These are phyloP conservation scores for Pachyseris speciosa DNA, from an alignment of 64 coral and sea anemone genomes.

Conservation along the genomic window DNA sequence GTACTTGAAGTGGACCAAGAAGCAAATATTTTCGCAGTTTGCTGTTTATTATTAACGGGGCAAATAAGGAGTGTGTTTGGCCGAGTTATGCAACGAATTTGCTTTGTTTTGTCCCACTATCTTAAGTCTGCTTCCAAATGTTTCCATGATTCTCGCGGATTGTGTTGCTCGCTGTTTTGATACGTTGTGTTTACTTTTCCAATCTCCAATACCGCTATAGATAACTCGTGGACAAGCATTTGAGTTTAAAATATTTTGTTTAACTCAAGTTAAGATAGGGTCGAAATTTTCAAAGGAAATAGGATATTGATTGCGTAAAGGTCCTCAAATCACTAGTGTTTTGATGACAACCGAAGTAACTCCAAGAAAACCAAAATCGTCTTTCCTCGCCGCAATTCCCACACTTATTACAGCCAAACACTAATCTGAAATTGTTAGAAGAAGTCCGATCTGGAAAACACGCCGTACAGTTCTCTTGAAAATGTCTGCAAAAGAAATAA, in stretches of 20 bases:
- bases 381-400: neutral
- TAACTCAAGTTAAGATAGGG: conserved; percentile 18
- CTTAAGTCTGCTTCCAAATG: neutral
- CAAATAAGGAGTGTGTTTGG: conserved; percentile 7
- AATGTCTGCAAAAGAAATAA: neutral
- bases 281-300: conserved; percentile 19
- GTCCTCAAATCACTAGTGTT: neutral
- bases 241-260: conserved; percentile 52
- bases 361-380: conserved; percentile 3
- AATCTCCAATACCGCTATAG: neutral
- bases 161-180: neutral
- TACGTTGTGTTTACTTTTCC: conserved; percentile 42
- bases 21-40: neutral
- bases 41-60: conserved; percentile 12
- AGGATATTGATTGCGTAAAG: neutral
- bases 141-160: neutral
- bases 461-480: neutral
- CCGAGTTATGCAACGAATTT: neutral
- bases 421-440: neutral
- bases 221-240: conserved; percentile 41
- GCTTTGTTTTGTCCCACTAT: conserved; percentile 40
- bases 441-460: neutral
- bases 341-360: neutral
- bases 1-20: neutral
- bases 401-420: neutral